A percentile compares a stretch with the other conserved stretches of the same genome.
These are phyloP conservation scores for Drosophila yooni DNA, from an alignment of 2,888 invertebrate genomes.

Conservation along the genomic window DNA sequence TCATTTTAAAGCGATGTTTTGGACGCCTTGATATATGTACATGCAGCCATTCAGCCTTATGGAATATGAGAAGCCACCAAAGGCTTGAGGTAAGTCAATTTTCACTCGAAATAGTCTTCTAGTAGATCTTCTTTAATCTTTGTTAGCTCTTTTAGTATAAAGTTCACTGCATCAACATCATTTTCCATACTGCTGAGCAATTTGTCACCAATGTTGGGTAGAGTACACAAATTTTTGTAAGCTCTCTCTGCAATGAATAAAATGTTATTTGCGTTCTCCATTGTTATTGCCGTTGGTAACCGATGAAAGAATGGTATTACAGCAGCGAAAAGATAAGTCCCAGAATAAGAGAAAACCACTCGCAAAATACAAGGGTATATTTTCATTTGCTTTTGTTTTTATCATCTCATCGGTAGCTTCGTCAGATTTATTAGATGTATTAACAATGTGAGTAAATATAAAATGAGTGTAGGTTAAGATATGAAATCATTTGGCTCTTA, in stretches of 20 bases:
- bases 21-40: slow-evolving; percentile 76
- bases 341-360: slow-evolving; percentile 64
- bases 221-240: slow-evolving; percentile 46
- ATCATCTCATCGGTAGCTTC: slow-evolving; percentile 8
- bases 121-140: slow-evolving; percentile 64
- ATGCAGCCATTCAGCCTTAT: slow-evolving; percentile 49
- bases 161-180: slow-evolving; percentile 88
- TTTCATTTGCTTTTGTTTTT: slow-evolving; percentile 19
- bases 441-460: not conserved
- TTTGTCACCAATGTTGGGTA: slow-evolving; percentile 59
- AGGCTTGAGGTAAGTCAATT: slow-evolving; percentile 75
- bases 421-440: slow-evolving; percentile 31
- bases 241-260: slow-evolving; percentile 89
- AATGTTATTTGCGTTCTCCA: slow-evolving; percentile 77
- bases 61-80: slow-evolving; percentile 67
- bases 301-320: slow-evolving; percentile 58
- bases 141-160: slow-evolving; percentile 78
- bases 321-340: slow-evolving; percentile 64
- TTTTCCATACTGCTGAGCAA: slow-evolving; percentile 89
- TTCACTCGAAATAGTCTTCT: slow-evolving; percentile 77
- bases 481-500: slow-evolving; percentile 21
- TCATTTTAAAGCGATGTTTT: slow-evolving; percentile 82
- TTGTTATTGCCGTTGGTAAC: slow-evolving; percentile 57
- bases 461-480: not conserved
- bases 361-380: slow-evolving; percentile 69